These are phyloP conservation scores for Drosophila algonquin DNA, from an alignment of 2,888 invertebrate genomes.

Conservation along the genomic window DNA sequence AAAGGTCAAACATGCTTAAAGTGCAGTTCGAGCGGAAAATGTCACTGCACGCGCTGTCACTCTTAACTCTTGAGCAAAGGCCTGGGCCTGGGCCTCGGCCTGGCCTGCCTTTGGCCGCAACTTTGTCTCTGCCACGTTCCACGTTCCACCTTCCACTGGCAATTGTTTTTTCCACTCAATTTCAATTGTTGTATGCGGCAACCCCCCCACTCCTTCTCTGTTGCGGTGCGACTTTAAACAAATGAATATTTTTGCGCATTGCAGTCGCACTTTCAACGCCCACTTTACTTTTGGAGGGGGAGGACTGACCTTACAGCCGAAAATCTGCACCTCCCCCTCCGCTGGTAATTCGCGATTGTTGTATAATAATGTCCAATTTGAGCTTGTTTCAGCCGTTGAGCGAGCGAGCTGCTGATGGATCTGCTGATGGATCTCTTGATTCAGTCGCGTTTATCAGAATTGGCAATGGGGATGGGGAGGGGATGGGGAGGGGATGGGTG, in stretches of 20 bases:
- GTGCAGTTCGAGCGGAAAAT: slow-evolving; percentile 65
- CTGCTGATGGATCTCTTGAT: slow-evolving; percentile 19
- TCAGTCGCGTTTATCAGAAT: slow-evolving; percentile 26
- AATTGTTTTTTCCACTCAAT: slow-evolving; percentile 71
- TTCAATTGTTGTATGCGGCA: slow-evolving; percentile 66
- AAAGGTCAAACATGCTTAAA: slow-evolving; percentile 74
- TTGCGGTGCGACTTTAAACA: slow-evolving; percentile 32
- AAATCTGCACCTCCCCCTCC: slow-evolving; percentile 28
- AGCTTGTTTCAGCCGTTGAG: slow-evolving; percentile 17
- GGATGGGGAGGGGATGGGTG: neutral
- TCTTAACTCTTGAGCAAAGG: slow-evolving; percentile 34
- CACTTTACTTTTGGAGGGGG: slow-evolving; percentile 30
- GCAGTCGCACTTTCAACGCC: slow-evolving; percentile 62
- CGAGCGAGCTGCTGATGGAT: slow-evolving; percentile 8
- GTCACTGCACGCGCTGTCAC: slow-evolving; percentile 76
- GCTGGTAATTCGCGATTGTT: slow-evolving; percentile 42
- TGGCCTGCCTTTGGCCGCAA: slow-evolving; percentile 3
- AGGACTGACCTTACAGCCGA: slow-evolving; percentile 11
- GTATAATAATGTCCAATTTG: slow-evolving; percentile 50
- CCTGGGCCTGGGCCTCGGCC: neutral
- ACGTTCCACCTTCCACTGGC: slow-evolving; percentile 10
- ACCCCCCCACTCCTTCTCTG: neutral
- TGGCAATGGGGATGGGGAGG: slow-evolving; percentile 17
- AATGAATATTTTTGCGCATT: slow-evolving; percentile 65
- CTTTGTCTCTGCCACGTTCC: neutral